Base-by-base conservation (phyloP, 2,797 vertebrate genomes). In the Cossypha niveicapilla region DNA sequence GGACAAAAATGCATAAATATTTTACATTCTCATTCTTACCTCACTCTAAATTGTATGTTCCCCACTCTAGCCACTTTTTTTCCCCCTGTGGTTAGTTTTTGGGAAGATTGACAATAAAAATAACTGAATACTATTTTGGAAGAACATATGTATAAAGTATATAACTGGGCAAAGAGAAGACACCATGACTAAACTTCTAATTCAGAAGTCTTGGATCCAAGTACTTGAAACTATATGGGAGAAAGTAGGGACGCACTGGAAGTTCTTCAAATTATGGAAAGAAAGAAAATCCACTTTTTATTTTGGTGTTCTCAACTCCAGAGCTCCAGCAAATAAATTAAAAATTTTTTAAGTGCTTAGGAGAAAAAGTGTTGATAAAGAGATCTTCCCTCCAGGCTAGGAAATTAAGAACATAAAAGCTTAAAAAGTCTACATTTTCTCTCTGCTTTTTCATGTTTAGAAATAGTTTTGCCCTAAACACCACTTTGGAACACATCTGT, bases 231-330 rank as follows among this genome's bases (percentile, higher is more conserved):
- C 28, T 37, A 22, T 7, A 37, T 7, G 8, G 24, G 61, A 71
- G 27, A 4, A 71, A 71, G 19, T 17, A 3, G 5, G 19, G 3
- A n/a, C 10, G 24, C 4, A 24, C 13, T 32, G 3, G 4, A 6
- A 56, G 22, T 35, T 51, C 27, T 71, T 61, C 18, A 50, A 61
- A 75, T 34, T 10, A 15, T 1, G 6, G 42, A 71, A 76, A 42
- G 34, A 80, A 44, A 5, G 22, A 32, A 71, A 39, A 8, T 6
- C 13, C 3, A 22, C 4, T 48, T 74, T 65, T 62, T 12, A 61
- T 18, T 34, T 32, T n/a, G 24, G 1, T 34, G 41, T 58, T 5
- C 11, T 68, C 21, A 47, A n/a, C 9, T 88, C 21, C 16, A 58
- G 54, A 87, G 27, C 3, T 41, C 48, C 21, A 67, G 10, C 6